phyloP scores from a whole-genome alignment of 2,797 vertebrate species.

The Sandelia bainsii region DNA sequence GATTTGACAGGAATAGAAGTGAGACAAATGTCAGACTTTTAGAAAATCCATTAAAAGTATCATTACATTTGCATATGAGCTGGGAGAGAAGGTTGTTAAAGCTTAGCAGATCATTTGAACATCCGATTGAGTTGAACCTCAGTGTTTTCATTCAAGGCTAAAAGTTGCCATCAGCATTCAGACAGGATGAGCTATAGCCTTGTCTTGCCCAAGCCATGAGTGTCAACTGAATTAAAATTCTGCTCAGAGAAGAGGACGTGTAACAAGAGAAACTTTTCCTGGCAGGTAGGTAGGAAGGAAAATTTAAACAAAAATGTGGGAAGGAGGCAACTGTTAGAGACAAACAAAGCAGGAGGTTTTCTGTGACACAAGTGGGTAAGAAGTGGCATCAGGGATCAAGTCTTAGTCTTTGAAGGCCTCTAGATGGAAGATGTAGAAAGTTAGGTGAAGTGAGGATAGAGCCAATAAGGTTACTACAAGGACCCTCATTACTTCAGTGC shows the following conservation, averaged over 20 bases:
- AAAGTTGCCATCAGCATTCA: constrained; percentile 69
- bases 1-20: constrained; percentile 31
- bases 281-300: constrained; percentile 10
- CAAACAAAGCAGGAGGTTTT: constrained; percentile 27
- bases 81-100: constrained; percentile 47
- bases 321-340: constrained; percentile 5
- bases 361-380: constrained; percentile 15
- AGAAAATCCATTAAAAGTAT: constrained; percentile 67
- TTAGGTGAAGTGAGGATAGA: constrained; percentile 31
- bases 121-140: constrained; percentile 28
- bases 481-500: constrained; percentile 44
- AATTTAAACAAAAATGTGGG: constrained; percentile 4
- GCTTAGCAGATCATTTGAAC: constrained; percentile 50
- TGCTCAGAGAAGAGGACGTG: constrained; percentile 23
- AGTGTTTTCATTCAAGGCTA: constrained; percentile 58
- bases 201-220: constrained; percentile 45
- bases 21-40: constrained; percentile 58
- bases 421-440: constrained; percentile 11
- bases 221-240: constrained; percentile 63
- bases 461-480: constrained; percentile 22
- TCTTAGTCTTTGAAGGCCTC: constrained; percentile 7
- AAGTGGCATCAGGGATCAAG: constrained; percentile 4
- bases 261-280: constrained; percentile 24
- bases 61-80: constrained; percentile 66
- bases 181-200: constrained; percentile 67